Conservation (phyloP, 1,140 invertebrate species). For the Caenorhabditis briggsae region DNA sequence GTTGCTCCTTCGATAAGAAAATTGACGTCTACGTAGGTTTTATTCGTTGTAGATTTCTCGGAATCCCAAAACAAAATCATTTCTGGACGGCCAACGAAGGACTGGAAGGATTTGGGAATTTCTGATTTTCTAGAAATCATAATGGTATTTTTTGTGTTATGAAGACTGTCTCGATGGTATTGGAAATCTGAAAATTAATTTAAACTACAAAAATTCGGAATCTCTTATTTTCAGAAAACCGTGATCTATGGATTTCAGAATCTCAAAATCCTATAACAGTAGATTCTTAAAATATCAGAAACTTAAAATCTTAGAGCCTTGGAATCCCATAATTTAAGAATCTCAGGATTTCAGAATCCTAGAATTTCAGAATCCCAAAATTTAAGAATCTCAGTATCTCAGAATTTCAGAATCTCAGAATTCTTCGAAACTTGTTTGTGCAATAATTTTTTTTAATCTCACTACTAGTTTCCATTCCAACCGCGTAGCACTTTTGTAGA, state of each 20-base stretch:
- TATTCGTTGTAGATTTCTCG: neutral
- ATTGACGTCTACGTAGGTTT: constrained; percentile 8
- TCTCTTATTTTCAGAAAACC: too few species aligned
- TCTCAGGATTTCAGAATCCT: too few species aligned
- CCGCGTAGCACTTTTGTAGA: constrained; percentile 26
- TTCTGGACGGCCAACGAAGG: neutral
- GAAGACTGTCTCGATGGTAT: constrained; percentile 28
- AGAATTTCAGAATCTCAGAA: too few species aligned
- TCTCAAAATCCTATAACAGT: too few species aligned
- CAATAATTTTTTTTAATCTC: too few species aligned
- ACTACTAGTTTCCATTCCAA: constrained; percentile 48
- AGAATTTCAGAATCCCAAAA: too few species aligned
- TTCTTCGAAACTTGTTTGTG: too few species aligned
- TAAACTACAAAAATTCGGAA: too few species aligned
- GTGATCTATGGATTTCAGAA: too few species aligned
- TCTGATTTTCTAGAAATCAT: neutral
- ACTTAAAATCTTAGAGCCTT: neutral
- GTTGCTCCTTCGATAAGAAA: neutral
- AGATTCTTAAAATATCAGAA: too few species aligned
- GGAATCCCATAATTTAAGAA: too few species aligned
- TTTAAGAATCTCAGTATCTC: too few species aligned
- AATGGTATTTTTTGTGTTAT: neutral
- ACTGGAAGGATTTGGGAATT: neutral
- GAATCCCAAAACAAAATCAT: constrained; percentile 37
- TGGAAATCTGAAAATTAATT: constrained; percentile 12